Evolutionary conservation across 2,797 vertebrate species (phyloP).

Genomic region (Dicrostonyx torquatus): DNA sequence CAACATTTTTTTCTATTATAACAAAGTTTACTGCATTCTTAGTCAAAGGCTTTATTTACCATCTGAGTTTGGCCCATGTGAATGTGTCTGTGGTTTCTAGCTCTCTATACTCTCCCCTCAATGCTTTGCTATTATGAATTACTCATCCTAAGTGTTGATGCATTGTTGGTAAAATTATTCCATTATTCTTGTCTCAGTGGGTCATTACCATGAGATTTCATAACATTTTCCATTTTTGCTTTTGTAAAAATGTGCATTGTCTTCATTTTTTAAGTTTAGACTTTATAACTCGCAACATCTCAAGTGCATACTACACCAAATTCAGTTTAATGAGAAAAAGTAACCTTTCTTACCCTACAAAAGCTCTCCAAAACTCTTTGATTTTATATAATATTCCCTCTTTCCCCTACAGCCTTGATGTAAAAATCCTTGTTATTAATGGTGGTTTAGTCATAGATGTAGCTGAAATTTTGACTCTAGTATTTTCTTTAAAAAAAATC

Average conservation of each 20-base stretch:
- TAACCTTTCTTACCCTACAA: constrained; percentile 66
- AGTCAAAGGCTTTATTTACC: background rate
- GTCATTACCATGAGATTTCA: constrained; percentile 65
- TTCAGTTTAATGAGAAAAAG: constrained; percentile 73
- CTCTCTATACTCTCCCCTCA: background rate
- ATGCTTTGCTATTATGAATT: constrained; percentile 30
- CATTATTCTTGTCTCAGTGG: constrained; percentile 64
- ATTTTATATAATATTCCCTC: constrained; percentile 65
- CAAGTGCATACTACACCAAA: constrained; percentile 69
- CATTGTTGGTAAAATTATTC: constrained; percentile 70
- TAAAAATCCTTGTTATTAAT: constrained; percentile 61
- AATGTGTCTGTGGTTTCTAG: background rate
- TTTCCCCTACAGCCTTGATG: constrained; percentile 54
- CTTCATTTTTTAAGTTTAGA: constrained; percentile 70
- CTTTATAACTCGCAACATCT: constrained; percentile 67
- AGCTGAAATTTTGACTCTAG: constrained; percentile 11
- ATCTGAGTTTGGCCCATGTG: background rate
- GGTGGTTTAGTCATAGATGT: constrained; percentile 18
- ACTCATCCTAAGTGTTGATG: constrained; percentile 55
- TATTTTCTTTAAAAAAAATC: constrained; percentile 14
- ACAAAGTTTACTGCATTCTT: constrained; percentile 1
- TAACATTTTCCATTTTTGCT: constrained; percentile 72
- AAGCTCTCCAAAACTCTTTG: constrained; percentile 66
- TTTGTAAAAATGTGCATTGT: constrained; percentile 66
- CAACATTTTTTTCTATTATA: background rate